Base-by-base conservation (phyloP, 2,113 vertebrate species). In the Megaleporinus macrocephalus region DNA sequence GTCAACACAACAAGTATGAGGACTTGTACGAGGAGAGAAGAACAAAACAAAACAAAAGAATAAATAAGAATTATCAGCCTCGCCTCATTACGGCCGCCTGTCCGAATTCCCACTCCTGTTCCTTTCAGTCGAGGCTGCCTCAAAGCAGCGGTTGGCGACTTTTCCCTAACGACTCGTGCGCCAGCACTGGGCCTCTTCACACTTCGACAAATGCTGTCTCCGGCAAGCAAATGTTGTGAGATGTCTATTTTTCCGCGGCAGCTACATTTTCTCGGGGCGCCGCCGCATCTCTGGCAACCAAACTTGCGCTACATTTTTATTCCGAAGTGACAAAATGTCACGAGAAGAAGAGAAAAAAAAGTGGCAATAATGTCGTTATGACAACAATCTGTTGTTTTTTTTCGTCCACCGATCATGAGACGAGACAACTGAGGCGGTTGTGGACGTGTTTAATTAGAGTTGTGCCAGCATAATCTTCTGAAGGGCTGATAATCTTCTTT, bases 201-300 rank as follows among this genome's bases (percentile, higher is more conserved):
- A 70, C 63, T 47, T 70, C 63, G 61, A 65, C 80, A 82, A 82
- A 82, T 82, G 73, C 49, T 61, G 55, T 82, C 49, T 76, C 63
- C 74, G 57, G 65, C 51, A 29, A 82, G 41, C 73, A 82, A 76
- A 76, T 59, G 63, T 16, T 82, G 49, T 26, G 26, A 55, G 27
- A 66, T 20, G 7, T 61, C 22, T 63, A 47, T 68, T 72, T 29
- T 22, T 41, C 20, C 47, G 53, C 7, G 10, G 11, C 51, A 69
- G 20, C 20, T 26, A 30, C 29, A 76, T 44, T 69, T 70, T 36
- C n/a, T 75, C 9, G 18, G 26, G 51, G 12, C 71, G 16, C 49
- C 20, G 15, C 36, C 22, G 20, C n/a, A 14, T 47, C 15, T 57
- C 51, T 63, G 44, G 78, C 69, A 62, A 20, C 78, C 47, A 57